phyloP scores from a whole-genome alignment of 2,797 vertebrate species.

The Epinephelus awoara region DNA sequence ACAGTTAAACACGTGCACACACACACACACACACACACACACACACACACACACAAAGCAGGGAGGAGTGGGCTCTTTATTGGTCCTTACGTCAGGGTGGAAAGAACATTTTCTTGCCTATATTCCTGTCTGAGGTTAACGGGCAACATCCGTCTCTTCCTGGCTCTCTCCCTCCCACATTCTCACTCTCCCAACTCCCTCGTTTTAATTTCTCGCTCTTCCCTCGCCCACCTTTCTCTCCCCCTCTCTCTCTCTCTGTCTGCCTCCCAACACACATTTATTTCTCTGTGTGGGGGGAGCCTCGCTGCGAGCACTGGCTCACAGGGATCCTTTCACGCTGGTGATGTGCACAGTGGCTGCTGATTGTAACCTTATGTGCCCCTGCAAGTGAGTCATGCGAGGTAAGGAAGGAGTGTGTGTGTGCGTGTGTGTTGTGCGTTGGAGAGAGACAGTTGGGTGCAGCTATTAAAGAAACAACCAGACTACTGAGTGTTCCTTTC shows the following conservation, averaged over 20 bases:
- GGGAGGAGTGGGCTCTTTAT: conserved; percentile 75
- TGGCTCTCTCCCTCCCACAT: conserved; percentile 46
- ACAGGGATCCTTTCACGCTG: conserved; percentile 69
- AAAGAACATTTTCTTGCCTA: conserved; percentile 82
- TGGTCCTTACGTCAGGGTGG: conserved; percentile 81
- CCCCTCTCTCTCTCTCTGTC: conserved; percentile 24
- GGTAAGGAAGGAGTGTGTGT: conserved; percentile 47
- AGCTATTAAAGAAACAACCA: conserved; percentile 34
- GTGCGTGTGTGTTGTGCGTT: conserved; percentile 1
- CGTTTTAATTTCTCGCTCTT: conserved; percentile 46
- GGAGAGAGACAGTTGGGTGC: conserved; percentile 19
- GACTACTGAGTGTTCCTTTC: conserved; percentile 52
- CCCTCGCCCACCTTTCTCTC: conserved; percentile 39
- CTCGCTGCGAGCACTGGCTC: conserved; percentile 44
- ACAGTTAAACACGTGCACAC: not conserved
- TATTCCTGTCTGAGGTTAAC: conserved; percentile 81
- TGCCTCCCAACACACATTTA: conserved; percentile 59
- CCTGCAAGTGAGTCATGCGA: conserved; percentile 61
- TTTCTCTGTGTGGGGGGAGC: conserved; percentile 64
- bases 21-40: conserved; percentile 29
- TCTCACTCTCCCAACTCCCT: conserved; percentile 40
- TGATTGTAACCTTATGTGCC: conserved; percentile 69
- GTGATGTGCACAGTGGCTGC: conserved; percentile 62
- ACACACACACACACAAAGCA: conserved; percentile 34
- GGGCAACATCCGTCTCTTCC: conserved; percentile 75